A percentile compares a stretch with the other conserved stretches of the same genome.
Evolutionary conservation across 1,140 invertebrate genomes (phyloP).

Genomic region (Neomicropteryx cornuta): DNA sequence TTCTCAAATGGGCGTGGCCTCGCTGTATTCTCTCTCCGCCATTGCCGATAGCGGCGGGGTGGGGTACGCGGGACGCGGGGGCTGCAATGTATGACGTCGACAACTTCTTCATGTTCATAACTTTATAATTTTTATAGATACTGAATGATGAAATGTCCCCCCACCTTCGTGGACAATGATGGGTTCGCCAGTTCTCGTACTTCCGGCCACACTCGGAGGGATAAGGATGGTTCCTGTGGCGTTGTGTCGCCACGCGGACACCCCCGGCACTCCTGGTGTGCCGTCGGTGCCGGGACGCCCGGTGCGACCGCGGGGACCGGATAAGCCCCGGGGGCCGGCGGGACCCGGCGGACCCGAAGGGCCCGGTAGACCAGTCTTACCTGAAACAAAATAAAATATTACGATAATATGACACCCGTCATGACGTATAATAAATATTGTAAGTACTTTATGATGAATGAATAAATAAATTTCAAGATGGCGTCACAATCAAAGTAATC

Average conservation of each 20-base stretch:
- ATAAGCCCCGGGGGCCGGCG: constrained; percentile 46
- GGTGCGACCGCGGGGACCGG: constrained; percentile 55
- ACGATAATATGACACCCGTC: background rate
- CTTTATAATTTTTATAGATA: no score
- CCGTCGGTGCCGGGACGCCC: constrained; percentile 59
- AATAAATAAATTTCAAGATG: no score
- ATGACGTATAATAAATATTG: no score
- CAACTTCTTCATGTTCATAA: no score
- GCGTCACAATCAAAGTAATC: no score
- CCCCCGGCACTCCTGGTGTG: constrained; percentile 56
- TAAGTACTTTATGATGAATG: no score
- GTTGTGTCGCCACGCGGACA: constrained; percentile 61
- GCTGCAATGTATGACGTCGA: no score
- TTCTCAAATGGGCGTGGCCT: no score
- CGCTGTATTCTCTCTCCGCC: no score
- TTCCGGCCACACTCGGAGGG: constrained; percentile 67
- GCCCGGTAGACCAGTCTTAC: constrained; percentile 40
- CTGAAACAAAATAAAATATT: constrained; percentile 19
- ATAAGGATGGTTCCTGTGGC: constrained; percentile 57
- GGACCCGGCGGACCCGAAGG: constrained; percentile 47
- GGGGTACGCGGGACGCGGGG: no score
- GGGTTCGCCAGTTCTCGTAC: constrained; percentile 20
- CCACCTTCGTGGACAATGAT: constrained; percentile 17
- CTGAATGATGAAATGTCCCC: no score
- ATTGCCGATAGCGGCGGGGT: no score